Evolutionary conservation across 64 coral and sea anemone genomes (phyloP).

Genomic region (Acropora yongei): DNA sequence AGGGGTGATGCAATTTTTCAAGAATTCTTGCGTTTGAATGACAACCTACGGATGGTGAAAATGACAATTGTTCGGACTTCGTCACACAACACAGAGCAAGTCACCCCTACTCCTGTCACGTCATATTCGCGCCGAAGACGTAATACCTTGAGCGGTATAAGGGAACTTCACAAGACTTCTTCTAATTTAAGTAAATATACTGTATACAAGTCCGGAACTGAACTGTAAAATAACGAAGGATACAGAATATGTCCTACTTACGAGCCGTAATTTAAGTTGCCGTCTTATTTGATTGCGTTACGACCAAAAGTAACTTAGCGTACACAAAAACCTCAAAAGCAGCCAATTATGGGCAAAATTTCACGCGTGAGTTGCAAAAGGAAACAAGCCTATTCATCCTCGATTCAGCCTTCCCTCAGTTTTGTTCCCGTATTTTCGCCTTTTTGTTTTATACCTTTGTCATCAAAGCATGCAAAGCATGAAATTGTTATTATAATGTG

Average conservation of each 20-base stretch:
- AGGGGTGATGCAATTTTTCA: conserved; percentile 88
- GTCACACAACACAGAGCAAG: conserved; percentile 52
- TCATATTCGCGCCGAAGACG: not conserved
- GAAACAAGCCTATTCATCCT: too few relatives aligned
- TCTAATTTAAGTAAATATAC: conserved; percentile 9
- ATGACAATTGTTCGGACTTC: conserved; percentile 65
- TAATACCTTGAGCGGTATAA: conserved; percentile 21
- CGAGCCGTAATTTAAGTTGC: not conserved
- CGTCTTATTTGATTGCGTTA: too few relatives aligned
- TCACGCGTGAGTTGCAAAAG: too few relatives aligned
- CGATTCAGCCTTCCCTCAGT: too few relatives aligned
- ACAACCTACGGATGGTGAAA: conserved; percentile 70
- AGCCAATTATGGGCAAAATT: too few relatives aligned
- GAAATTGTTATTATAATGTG: too few relatives aligned
- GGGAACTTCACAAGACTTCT: not conserved
- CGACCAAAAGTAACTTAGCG: too few relatives aligned
- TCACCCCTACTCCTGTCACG: not conserved
- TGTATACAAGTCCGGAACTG: conserved; percentile 63
- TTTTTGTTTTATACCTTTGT: too few relatives aligned
- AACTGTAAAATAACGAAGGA: not conserved
- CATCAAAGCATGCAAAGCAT: too few relatives aligned
- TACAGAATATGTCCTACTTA: not conserved
- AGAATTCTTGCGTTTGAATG: conserved; percentile 81
- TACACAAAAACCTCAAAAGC: too few relatives aligned
- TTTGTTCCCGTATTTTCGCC: too few relatives aligned